Evolutionary conservation across 2,797 vertebrate species (phyloP), one percentile per base, ranked within the genome.

Genomic region (Acanthiza pusilla): DNA sequence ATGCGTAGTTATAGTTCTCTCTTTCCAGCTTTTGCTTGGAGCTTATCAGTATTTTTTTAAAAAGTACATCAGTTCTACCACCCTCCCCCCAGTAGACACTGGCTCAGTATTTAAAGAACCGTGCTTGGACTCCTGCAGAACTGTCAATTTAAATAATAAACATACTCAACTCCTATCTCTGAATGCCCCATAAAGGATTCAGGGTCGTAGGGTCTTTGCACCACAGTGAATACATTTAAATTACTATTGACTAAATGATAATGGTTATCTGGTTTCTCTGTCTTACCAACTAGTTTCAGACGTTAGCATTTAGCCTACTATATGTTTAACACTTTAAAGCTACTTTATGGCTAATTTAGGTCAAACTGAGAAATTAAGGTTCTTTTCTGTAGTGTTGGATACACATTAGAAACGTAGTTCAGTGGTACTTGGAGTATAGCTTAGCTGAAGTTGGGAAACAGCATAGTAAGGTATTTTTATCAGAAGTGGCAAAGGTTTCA

Each of bases 241-340:
- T 95, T 82, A 67, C 89, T 97, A 88, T 97, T 94, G 97, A 97
- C 92, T 86, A 91, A 85, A 79, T 94, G 94, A 89, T 97, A 92
- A 97, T 96, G 93, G 78, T 94, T 96, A 93, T 91, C 94, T 95
- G 91, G 70, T 91, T 94, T 81, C 83, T 91, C 34, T 78, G 89
- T 92, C 78, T 95, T 90, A 71, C 62, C 67, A 68, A n/a, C 75
- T 92, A 72, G 86, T 92, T 94, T 88, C 78, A 94, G 91, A 87
- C 63, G 84, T 89, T 36, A 85, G 77, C 55, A 75, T 96, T 94
- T 80, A 95, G 76, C 71, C 26, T 84, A 70, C 74, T 91, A 15
- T 34, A 55, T 81, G 61, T 94, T 94, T 88, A 94, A 93, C 85
- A 65, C 76, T 95, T 96, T 85, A 84, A 91, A 97, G 89, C 73